phyloP scores from a whole-genome alignment of 2,113 vertebrate species.

The Pseudorasbora parva region DNA sequence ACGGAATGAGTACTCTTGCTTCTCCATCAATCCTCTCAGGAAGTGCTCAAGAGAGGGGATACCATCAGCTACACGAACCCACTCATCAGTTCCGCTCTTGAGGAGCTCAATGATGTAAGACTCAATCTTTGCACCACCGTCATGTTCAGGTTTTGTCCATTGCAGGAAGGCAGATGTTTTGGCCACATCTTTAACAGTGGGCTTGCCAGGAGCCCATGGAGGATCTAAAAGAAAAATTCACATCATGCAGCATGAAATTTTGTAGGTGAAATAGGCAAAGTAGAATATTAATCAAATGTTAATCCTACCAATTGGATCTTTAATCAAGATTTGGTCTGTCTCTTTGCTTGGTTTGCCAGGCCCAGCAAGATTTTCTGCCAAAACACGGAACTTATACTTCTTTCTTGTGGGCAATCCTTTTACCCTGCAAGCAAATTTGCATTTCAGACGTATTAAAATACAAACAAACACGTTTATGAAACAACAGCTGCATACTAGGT shows the following conservation, averaged over 20 bases:
- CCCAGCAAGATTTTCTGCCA: conserved; percentile 97
- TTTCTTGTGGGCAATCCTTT: conserved; percentile 98
- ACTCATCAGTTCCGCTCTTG: conserved; percentile 93
- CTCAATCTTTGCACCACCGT: conserved; percentile 96
- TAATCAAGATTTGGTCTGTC: conserved; percentile 91
- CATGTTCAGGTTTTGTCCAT: conserved; percentile 97
- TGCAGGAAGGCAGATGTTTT: conserved; percentile 88
- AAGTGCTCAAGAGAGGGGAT: conserved; percentile 84
- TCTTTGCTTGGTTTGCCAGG: conserved; percentile 95
- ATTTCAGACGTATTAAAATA: background rate
- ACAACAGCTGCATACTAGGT: background rate
- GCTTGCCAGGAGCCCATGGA: conserved; percentile 97
- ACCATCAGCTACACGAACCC: conserved; percentile 92
- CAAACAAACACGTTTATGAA: background rate
- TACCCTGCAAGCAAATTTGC: conserved; percentile 74
- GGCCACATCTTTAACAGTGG: conserved; percentile 88
- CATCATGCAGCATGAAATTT: background rate
- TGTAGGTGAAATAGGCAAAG: background rate
- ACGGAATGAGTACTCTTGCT: conserved; percentile 97
- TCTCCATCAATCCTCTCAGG: conserved; percentile 93
- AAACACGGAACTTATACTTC: conserved; percentile 97
- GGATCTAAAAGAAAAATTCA: conserved; percentile 81
- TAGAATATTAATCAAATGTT: background rate
- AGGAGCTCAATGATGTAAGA: conserved; percentile 92
- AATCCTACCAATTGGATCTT: conserved; percentile 94